These are phyloP conservation scores for Fundulus diaphanus DNA, from an alignment of 2,797 vertebrate species.

Conservation along the genomic window DNA sequence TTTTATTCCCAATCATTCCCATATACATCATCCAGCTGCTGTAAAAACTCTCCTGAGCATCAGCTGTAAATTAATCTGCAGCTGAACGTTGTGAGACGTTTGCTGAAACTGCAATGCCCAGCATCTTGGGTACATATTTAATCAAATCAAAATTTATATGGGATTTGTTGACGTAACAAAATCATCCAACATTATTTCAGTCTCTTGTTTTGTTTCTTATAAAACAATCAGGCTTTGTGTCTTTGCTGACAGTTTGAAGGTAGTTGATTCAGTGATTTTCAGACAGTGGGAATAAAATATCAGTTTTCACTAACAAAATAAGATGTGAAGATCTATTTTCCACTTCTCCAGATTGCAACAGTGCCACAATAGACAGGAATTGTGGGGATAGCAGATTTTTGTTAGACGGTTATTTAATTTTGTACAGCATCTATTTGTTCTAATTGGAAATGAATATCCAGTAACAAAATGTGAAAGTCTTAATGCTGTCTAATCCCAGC, in stretches of 20 bases:
- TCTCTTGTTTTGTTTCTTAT: background rate
- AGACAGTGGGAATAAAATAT: background rate
- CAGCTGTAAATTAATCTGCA: conserved; percentile 5
- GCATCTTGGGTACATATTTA: conserved; percentile 8
- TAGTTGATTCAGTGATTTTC: background rate
- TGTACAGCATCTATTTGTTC: background rate
- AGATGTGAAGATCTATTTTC: background rate
- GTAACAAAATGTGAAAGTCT: background rate
- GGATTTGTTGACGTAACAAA: conserved; percentile 27
- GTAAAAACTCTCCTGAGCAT: conserved; percentile 6
- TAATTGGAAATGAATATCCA: background rate
- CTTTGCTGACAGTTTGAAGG: conserved; percentile 34
- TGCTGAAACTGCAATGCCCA: background rate
- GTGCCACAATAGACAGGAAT: no score
- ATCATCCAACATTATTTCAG: background rate
- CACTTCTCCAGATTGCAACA: background rate
- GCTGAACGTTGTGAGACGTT: conserved; percentile 16
- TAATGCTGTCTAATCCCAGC: background rate
- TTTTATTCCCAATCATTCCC: conserved; percentile 13
- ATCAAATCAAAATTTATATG: background rate
- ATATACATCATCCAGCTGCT: background rate
- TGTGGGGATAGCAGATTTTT: no score
- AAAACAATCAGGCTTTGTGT: background rate
- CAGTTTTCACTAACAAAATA: background rate
- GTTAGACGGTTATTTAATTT: background rate